Base-by-base conservation (phyloP, 2,888 invertebrate genomes). In the Oligia latruncula region DNA sequence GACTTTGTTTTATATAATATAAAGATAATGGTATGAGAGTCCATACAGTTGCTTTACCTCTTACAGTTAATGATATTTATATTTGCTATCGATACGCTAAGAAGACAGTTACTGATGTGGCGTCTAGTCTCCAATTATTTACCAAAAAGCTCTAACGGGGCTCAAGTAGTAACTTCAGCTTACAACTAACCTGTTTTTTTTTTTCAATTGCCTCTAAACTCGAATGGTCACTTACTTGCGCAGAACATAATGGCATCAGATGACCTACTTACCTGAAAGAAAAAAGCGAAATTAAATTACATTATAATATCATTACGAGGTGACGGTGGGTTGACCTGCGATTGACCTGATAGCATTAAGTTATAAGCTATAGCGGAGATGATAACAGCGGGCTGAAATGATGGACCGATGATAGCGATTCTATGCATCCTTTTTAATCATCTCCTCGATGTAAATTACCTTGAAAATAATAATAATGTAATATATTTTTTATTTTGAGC, bases 261-360 rank as follows among this genome's bases (percentile, higher is more conserved):
- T 90, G 94, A 89, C 95, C 95, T 94, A 96, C 96, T 96, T 96
- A 96, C 96, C 96, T 96, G 95, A 78, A 95, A 95, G 81, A 88
- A 91, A 91, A 93, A 93, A 94, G 90, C 85, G 90, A 93, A 94
- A 95, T 95, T 95, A 94, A 94, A 95, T 95, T 92, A 94, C 94
- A 95, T 95, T 95, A 95, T 94, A 95, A 95, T 95, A 95, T 95
- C 95, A 95, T 95, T 95, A 94, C 92, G 87, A 92, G 92, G 92
- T 92, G 90, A 90, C 86, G 83, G 88, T 87, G 88, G 95, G 94
- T 94, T 92, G 96, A 95, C 95, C 96, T 91, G 95, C 89, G 90
- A 93, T 92, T 93, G 95, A 95, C 95, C 95, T 93, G 90, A 88
- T 70, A 80, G 89, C 80, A 15, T 17, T 78, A 91, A 92, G 89